Conservation (phyloP, 2,113 vertebrate genomes). For the Rhagologus leucostigma region DNA sequence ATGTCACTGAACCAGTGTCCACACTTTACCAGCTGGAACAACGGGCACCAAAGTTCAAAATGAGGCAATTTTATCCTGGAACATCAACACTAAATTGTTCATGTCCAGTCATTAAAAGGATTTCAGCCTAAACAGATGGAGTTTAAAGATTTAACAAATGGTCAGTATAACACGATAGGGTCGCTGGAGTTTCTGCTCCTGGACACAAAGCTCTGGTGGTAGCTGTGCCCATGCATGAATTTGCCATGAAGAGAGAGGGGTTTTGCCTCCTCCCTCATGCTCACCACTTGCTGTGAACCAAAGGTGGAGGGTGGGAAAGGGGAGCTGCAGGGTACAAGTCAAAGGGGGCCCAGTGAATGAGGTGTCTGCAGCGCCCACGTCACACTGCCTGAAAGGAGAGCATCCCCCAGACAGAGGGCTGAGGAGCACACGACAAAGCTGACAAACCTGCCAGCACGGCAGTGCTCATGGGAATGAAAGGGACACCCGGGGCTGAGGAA, state of each 20-base stretch:
- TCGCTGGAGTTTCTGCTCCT: not conserved
- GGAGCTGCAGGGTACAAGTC: not conserved
- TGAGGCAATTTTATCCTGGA: not conserved
- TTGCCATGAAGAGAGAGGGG: not conserved
- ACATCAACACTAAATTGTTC: not conserved
- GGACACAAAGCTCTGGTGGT: not conserved
- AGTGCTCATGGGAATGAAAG: not conserved
- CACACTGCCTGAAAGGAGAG: not conserved
- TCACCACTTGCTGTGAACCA: not conserved
- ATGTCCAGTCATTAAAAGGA: not conserved
- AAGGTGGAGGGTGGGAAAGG: not conserved
- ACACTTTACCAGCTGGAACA: not conserved
- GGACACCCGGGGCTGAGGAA: not conserved
- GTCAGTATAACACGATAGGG: not conserved
- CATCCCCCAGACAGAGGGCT: not conserved
- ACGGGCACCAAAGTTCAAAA: not conserved
- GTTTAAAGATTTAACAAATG: not conserved
- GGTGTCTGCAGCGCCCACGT: accelerated
- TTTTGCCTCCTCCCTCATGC: not conserved
- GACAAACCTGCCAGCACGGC: not conserved
- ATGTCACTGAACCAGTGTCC: not conserved
- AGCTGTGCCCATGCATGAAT: not conserved
- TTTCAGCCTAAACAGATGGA: slow-evolving; percentile 8
- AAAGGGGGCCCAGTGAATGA: not conserved
- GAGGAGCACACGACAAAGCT: not conserved